Conservation (phyloP, 1,140 invertebrate genomes). For the Macrobrachium rosenbergii region DNA sequence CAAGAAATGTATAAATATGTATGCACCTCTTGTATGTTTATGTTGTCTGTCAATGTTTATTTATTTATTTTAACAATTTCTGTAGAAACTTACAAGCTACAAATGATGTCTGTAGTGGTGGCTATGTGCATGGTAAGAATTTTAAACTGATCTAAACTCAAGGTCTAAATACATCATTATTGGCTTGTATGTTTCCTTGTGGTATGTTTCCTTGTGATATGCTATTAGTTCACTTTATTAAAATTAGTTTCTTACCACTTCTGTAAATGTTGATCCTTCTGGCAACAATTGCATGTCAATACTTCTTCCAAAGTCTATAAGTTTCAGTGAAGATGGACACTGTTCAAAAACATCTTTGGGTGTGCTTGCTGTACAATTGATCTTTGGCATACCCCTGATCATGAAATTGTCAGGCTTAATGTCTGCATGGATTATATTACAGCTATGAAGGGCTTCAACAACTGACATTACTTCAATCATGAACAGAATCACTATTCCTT, state of each 20-base stretch:
- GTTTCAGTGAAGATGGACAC: conserved; percentile 73
- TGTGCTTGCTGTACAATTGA: conserved; percentile 27
- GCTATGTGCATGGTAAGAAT: too few relatives aligned
- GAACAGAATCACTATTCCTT: conserved; percentile 84
- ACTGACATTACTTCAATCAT: conserved; percentile 90
- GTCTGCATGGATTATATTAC: conserved; percentile 94
- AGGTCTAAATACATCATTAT: too few relatives aligned
- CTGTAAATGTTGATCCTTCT: conserved; percentile 82
- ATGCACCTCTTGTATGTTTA: too few relatives aligned
- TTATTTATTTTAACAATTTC: too few relatives aligned
- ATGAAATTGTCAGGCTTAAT: conserved; percentile 98
- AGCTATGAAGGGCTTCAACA: conserved; percentile 88
- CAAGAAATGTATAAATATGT: too few relatives aligned
- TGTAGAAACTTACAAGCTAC: too few relatives aligned
- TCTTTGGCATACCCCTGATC: conserved; percentile 74
- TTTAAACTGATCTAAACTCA: too few relatives aligned
- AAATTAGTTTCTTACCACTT: conserved; percentile 70
- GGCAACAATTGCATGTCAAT: conserved; percentile 91
- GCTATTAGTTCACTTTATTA: too few relatives aligned
- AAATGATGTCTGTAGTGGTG: too few relatives aligned
- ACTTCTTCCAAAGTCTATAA: conserved; percentile 90
- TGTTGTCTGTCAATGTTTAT: too few relatives aligned
- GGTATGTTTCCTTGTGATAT: not conserved
- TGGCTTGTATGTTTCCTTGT: not conserved
- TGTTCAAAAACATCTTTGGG: conserved; percentile 50